These are phyloP conservation scores for Hanleya hanleyi DNA, from an alignment of 2,888 invertebrate genomes.

Conservation along the genomic window DNA sequence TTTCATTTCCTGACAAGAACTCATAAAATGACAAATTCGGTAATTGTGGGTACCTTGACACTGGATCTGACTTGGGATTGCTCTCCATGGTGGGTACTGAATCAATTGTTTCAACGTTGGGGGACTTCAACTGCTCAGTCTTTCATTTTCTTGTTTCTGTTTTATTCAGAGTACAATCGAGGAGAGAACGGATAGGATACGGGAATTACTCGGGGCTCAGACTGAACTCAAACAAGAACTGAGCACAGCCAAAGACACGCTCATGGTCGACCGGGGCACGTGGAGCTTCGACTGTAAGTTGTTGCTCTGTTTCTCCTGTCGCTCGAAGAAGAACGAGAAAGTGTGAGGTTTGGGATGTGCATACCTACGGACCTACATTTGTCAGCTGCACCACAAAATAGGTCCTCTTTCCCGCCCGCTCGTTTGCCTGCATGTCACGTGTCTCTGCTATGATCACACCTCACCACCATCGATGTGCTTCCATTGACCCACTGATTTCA, in stretches of 20 bases:
- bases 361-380: not conserved
- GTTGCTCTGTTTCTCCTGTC: conserved; percentile 62
- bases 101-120: too few relatives aligned
- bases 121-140: too few relatives aligned
- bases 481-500: too few relatives aligned
- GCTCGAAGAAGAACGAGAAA: conserved; percentile 18
- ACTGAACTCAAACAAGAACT: conserved; percentile 76
- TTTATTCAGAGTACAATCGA: conserved; percentile 56
- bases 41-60: not conserved
- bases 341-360: not conserved
- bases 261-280: conserved; percentile 75
- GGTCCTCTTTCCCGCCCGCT: too few relatives aligned
- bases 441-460: not conserved
- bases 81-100: too few relatives aligned
- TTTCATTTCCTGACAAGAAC: too few relatives aligned
- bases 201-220: conserved; percentile 68
- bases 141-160: not conserved
- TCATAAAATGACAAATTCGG: not conserved
- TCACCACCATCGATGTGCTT: not conserved
- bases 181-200: conserved; percentile 71
- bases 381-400: not conserved
- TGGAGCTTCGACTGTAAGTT: conserved; percentile 78
- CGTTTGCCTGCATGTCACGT: too few relatives aligned
- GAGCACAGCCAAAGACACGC: conserved; percentile 76
- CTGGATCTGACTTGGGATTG: too few relatives aligned